phyloP scores from a whole-genome alignment of 1,140 invertebrate species.

The Himalopsyche phryganea region DNA sequence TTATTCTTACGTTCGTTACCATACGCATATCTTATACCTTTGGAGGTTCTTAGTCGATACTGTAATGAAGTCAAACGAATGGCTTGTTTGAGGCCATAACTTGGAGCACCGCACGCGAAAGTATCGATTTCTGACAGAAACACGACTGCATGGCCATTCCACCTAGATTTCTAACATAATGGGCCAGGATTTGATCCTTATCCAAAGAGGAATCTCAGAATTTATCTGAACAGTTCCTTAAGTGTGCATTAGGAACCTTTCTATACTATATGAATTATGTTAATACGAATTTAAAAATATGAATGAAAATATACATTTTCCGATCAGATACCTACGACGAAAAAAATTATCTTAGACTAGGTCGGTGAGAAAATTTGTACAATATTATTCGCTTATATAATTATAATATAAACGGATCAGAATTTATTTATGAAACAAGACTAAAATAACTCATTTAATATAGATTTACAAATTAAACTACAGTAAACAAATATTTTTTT shows the following conservation, averaged over 20 bases:
- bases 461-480: no score
- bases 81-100: constrained; percentile 21
- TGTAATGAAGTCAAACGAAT: constrained; percentile 30
- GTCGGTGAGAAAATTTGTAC: no score
- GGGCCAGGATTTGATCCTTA: constrained; percentile 6
- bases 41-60: not conserved
- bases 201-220: constrained; percentile 4
- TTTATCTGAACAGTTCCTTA: constrained; percentile 17
- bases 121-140: constrained; percentile 26
- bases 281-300: not conserved
- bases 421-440: no score
- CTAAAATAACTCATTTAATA: no score
- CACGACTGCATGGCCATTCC: constrained; percentile 10
- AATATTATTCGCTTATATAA: no score
- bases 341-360: no score
- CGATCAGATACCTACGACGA: no score
- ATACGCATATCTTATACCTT: no score
- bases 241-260: constrained; percentile 1
- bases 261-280: not conserved
- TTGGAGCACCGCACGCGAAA: constrained; percentile 25
- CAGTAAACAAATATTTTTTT: no score
- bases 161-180: constrained; percentile 12
- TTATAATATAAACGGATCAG: no score
- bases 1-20: no score
- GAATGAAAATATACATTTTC: not conserved